phyloP scores from a whole-genome alignment of 2,888 invertebrate species.

The Oscheius myriophilus region DNA sequence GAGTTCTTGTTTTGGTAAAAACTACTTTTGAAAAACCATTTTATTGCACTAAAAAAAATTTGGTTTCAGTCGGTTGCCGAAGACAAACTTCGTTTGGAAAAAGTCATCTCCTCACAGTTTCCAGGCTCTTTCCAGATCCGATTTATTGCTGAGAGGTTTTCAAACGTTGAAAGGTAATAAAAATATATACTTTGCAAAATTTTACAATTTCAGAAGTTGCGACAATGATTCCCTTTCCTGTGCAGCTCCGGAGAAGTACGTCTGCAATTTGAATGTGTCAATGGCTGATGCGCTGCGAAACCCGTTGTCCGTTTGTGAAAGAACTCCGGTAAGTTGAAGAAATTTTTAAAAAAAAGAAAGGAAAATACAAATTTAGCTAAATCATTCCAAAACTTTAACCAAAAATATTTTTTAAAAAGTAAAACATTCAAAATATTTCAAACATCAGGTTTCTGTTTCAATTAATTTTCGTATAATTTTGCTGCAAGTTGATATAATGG shows the following conservation, averaged over 20 bases:
- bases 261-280: neutral
- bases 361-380: too few relatives aligned
- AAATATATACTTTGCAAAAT: neutral
- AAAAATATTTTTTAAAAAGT: neutral
- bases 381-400: too few relatives aligned
- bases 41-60: neutral
- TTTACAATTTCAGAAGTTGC: slow-evolving; percentile 5
- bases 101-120: neutral
- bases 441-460: too few relatives aligned
- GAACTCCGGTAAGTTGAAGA: slow-evolving; percentile 7
- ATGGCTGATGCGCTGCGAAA: slow-evolving; percentile 20
- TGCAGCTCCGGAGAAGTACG: neutral
- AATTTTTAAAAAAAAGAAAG: neutral
- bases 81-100: neutral
- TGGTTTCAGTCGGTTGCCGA: neutral
- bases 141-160: neutral
- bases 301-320: slow-evolving; percentile 4
- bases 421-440: too few relatives aligned
- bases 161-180: neutral
- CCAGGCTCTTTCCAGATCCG: neutral
- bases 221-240: slow-evolving; percentile 1
- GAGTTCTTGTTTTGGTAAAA: too few relatives aligned
- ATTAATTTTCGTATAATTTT: too few relatives aligned
- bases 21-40: neutral
- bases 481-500: too few relatives aligned